phyloP scores from a whole-genome alignment of 2,888 invertebrate species.

The Busseola fusca region DNA sequence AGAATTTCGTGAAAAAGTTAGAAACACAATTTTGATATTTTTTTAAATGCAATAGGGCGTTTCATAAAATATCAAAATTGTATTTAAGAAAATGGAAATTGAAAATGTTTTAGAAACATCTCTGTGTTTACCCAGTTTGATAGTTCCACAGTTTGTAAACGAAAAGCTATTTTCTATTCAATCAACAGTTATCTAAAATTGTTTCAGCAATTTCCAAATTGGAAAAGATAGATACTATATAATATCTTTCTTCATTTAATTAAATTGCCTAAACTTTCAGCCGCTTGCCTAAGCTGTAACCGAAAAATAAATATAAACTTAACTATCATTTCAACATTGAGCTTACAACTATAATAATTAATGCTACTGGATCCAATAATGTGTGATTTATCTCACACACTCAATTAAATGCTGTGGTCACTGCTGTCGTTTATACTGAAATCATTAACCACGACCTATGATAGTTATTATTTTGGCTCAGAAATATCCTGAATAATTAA shows the following conservation, averaged over 20 bases:
- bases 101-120: not conserved
- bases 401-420: slow-evolving; percentile 15
- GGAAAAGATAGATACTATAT: not conserved
- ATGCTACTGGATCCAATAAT: not conserved
- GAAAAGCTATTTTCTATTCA: slow-evolving; percentile 8
- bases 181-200: slow-evolving; percentile 17
- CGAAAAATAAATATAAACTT: not conserved
- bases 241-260: no score
- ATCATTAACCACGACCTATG: not conserved
- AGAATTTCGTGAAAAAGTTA: not conserved
- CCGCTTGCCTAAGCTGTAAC: not conserved
- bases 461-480: not conserved
- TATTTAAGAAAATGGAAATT: not conserved
- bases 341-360: not conserved
- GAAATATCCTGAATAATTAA: slow-evolving; percentile 5
- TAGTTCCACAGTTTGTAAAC: slow-evolving; percentile 6
- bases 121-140: not conserved
- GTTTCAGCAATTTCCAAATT: slow-evolving; percentile 4
- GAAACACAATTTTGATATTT: not conserved
- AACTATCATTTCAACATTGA: not conserved
- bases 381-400: not conserved
- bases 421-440: not conserved
- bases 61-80: no score
- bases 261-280: not conserved
- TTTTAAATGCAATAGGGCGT: no score